These are phyloP conservation scores for Formica aserva DNA, from an alignment of 2,888 invertebrate genomes.

Conservation along the genomic window DNA sequence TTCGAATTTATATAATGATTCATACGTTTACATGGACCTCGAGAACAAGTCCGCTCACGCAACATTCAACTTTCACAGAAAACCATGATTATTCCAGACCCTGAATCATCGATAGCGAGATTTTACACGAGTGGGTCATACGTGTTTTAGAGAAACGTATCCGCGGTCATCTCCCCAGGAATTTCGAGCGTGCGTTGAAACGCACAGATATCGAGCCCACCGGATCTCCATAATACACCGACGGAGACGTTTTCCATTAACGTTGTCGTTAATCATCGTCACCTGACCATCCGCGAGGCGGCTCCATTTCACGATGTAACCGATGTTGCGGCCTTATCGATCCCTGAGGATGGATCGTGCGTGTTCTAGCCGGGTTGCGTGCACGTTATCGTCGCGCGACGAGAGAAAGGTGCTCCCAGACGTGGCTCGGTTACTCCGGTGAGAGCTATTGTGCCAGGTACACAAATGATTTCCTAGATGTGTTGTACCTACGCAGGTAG, in stretches of 20 bases:
- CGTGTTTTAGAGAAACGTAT: constrained; percentile 26
- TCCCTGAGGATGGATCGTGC: constrained; percentile 50
- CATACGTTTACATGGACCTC: not conserved
- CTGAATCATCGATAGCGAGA: constrained; percentile 29
- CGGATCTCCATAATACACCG: constrained; percentile 57
- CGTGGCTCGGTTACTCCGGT: not conserved
- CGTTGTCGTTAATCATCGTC: constrained; percentile 70
- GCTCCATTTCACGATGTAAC: constrained; percentile 64
- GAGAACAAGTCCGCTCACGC: not conserved
- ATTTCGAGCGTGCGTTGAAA: constrained; percentile 10
- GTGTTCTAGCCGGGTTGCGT: constrained; percentile 66
- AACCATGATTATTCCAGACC: not conserved
- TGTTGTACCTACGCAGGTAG: constrained; percentile 66
- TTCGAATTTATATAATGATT: not conserved
- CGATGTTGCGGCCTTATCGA: constrained; percentile 60
- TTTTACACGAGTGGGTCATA: not conserved
- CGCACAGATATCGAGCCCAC: not conserved
- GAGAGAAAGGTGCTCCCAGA: not conserved
- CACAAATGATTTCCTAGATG: constrained; percentile 61
- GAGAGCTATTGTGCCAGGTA: constrained; percentile 58
- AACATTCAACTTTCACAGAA: constrained; percentile 21
- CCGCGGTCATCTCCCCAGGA: not conserved
- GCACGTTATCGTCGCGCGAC: constrained; percentile 70
- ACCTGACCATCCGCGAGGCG: constrained; percentile 60
- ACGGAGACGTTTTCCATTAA: constrained; percentile 70